phyloP scores from a whole-genome alignment of 2,797 vertebrate species.

The Enoplosus armatus region DNA sequence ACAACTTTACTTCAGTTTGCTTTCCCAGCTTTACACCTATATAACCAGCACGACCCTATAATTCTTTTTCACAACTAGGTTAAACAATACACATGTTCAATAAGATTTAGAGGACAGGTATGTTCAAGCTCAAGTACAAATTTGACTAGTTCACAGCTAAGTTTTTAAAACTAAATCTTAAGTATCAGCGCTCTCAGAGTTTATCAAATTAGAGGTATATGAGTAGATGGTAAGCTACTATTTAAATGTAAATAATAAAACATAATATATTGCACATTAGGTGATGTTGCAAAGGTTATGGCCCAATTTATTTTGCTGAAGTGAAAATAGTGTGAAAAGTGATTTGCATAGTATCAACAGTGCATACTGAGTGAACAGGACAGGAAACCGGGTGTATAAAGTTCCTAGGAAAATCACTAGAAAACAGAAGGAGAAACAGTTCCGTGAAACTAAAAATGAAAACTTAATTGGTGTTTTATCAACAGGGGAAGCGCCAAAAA shows the following conservation, averaged over 20 bases:
- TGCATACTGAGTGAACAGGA: not conserved
- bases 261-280: not conserved
- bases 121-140: conserved; percentile 1
- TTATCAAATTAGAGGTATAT: not conserved
- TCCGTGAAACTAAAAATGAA: not conserved
- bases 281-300: not conserved
- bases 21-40: conserved; percentile 59
- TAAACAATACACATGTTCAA: not conserved
- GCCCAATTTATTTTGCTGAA: not conserved
- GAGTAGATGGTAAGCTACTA: not conserved
- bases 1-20: conserved; percentile 62
- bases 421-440: not conserved
- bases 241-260: conserved; percentile 9
- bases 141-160: not conserved
- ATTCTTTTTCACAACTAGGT: not conserved
- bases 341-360: not conserved
- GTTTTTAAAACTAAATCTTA: not conserved
- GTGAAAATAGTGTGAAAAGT: not conserved
- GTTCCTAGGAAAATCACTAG: not conserved
- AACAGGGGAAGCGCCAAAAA: not conserved
- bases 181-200: not conserved
- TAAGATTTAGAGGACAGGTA: not conserved
- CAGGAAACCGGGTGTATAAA: not conserved
- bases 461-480: not conserved
- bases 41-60: conserved; percentile 38